These are phyloP conservation scores for Melinaea menophilus DNA, from an alignment of 2,888 invertebrate genomes.

Conservation along the genomic window DNA sequence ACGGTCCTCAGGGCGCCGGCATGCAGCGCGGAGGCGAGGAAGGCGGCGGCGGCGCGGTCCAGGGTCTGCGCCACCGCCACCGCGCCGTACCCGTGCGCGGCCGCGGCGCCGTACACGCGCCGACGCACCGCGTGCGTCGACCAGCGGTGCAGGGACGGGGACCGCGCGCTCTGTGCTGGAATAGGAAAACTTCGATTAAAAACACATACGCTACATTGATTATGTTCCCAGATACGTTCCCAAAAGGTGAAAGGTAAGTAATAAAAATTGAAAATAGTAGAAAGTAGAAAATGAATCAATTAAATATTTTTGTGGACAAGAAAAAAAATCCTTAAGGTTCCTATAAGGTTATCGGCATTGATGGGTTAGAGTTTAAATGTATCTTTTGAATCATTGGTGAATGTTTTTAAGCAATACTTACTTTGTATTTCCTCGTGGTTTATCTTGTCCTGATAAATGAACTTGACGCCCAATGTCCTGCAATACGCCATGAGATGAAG, in stretches of 20 bases:
- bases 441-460: constrained; percentile 84
- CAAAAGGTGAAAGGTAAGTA: too few species aligned
- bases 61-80: constrained; percentile 92
- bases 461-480: constrained; percentile 83
- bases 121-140: constrained; percentile 84
- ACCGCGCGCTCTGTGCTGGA: constrained; percentile 8
- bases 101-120: constrained; percentile 85
- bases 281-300: too few species aligned
- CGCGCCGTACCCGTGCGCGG: constrained; percentile 88
- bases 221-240: too few species aligned
- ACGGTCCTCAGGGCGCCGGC: constrained; percentile 87
- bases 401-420: constrained; percentile 38
- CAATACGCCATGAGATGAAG: constrained; percentile 85
- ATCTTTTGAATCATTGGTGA: too few species aligned
- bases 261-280: too few species aligned
- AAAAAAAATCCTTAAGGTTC: too few species aligned
- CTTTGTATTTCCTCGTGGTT: constrained; percentile 61
- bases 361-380: too few species aligned
- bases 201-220: too few species aligned
- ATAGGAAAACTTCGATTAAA: too few species aligned
- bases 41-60: constrained; percentile 89
- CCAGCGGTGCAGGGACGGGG: constrained; percentile 77
- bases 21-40: constrained; percentile 88
- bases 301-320: too few species aligned
- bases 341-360: too few species aligned